phyloP scores from a whole-genome alignment of 1,140 invertebrate species.

The Trissolcus basalis region DNA sequence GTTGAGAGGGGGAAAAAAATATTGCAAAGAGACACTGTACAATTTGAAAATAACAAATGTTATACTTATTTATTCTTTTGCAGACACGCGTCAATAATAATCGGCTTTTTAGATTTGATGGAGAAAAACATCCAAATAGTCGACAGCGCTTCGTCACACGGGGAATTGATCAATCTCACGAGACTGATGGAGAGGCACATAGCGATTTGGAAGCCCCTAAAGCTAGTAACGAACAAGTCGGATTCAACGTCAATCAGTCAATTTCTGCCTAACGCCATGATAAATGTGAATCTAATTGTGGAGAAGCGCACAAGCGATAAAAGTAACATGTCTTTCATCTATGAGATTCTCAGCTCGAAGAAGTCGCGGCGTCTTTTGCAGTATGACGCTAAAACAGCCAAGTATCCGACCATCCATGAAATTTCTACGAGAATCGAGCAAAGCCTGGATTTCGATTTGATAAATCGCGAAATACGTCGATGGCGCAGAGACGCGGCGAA shows the following conservation, averaged over 20 bases:
- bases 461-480: conserved; percentile 53
- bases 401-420: conserved; percentile 59
- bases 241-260: conserved; percentile 42
- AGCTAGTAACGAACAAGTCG: conserved; percentile 58
- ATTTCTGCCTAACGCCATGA: conserved; percentile 62
- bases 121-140: conserved; percentile 62
- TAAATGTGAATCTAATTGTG: conserved; percentile 68
- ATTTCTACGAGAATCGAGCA: conserved; percentile 61
- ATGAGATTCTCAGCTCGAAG: conserved; percentile 64
- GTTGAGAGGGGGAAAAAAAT: conserved; percentile 18
- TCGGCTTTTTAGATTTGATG: conserved; percentile 59
- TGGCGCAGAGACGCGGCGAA: conserved; percentile 62
- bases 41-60: background rate
- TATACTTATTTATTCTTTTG: conserved; percentile 1
- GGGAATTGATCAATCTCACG: conserved; percentile 58
- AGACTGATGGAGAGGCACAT: conserved; percentile 61
- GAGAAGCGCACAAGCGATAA: conserved; percentile 33
- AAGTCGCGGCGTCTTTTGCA: conserved; percentile 60
- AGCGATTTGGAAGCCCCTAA: conserved; percentile 66
- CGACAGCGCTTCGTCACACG: conserved; percentile 56
- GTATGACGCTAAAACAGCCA: conserved; percentile 63
- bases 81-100: conserved; percentile 60
- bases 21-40: background rate
- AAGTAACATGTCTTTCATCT: conserved; percentile 53
- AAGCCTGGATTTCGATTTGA: conserved; percentile 65